A percentile compares a stretch with the other conserved stretches of the same genome.
These are phyloP conservation scores for Rhamphomyia laevipes DNA, from an alignment of 2,888 invertebrate species.

Conservation along the genomic window DNA sequence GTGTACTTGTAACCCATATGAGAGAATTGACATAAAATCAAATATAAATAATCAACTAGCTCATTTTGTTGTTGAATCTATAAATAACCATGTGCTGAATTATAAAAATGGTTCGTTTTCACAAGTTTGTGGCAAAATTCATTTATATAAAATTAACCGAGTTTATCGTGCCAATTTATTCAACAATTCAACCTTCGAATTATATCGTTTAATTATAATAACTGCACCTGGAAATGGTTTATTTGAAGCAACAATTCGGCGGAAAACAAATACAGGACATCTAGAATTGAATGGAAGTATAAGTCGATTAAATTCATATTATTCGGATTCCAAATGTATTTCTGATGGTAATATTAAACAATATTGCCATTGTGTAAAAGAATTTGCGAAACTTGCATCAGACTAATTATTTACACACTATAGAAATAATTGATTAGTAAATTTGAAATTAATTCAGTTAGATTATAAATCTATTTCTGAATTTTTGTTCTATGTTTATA, in stretches of 20 bases:
- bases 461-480: too few species aligned
- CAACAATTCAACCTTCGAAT: constrained; percentile 20
- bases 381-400: too few species aligned
- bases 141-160: constrained; percentile 43
- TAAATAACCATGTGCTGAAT: constrained; percentile 26
- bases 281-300: constrained; percentile 46
- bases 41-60: constrained; percentile 43
- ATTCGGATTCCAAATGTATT: constrained; percentile 42
- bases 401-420: too few species aligned
- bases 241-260: constrained; percentile 57
- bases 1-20: constrained; percentile 61
- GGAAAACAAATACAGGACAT: constrained; percentile 26
- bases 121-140: constrained; percentile 42
- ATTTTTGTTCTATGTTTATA: too few species aligned
- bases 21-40: constrained; percentile 33
- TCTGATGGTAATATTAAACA: constrained; percentile 42
- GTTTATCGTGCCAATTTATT: constrained; percentile 34
- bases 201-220: constrained; percentile 56
- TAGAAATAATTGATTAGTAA: too few species aligned
- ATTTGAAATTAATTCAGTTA: too few species aligned
- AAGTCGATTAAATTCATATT: constrained; percentile 47
- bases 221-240: constrained; percentile 54
- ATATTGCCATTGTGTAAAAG: constrained; percentile 43
- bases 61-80: constrained; percentile 26
- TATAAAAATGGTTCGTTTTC: constrained; percentile 28